phyloP scores from a whole-genome alignment of 2,113 vertebrate genomes.

The Sapayoa aenigma region DNA sequence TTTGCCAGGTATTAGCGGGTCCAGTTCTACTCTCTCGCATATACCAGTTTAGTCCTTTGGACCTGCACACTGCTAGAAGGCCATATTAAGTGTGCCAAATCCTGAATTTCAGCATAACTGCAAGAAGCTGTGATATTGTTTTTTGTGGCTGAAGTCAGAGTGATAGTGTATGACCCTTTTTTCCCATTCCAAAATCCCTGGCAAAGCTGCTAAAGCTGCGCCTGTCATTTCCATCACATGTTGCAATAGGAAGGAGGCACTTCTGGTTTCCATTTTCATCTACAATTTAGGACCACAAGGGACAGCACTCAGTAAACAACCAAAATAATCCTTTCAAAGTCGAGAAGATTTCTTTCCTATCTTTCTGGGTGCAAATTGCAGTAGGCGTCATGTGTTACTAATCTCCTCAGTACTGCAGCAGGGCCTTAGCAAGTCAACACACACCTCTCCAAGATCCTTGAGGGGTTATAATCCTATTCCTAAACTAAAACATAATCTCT shows the following conservation, averaged over 20 bases:
- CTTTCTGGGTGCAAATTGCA: not conserved
- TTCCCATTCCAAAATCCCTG: not conserved
- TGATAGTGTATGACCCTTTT: not conserved
- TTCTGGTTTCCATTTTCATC: not conserved
- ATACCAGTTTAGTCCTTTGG: not conserved
- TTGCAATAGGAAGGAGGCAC: not conserved
- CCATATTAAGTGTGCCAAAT: not conserved
- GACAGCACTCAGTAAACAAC: constrained; percentile 26
- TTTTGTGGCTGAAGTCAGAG: not conserved
- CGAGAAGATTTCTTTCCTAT: not conserved
- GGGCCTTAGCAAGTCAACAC: not conserved
- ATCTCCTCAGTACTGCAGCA: not conserved
- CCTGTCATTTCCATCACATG: not conserved
- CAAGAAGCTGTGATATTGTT: not conserved
- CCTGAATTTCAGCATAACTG: not conserved
- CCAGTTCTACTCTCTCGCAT: not conserved
- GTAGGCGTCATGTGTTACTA: not conserved
- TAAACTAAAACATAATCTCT: not conserved
- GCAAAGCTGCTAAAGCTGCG: not conserved
- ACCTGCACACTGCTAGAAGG: not conserved
- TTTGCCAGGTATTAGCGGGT: not conserved
- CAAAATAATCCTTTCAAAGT: constrained; percentile 44
- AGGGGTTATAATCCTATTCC: not conserved
- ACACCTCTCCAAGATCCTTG: not conserved
- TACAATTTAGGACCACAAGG: not conserved